Base-by-base conservation (phyloP, 2,113 vertebrate genomes). In the Sinocyclocheilus anophthalmus region DNA sequence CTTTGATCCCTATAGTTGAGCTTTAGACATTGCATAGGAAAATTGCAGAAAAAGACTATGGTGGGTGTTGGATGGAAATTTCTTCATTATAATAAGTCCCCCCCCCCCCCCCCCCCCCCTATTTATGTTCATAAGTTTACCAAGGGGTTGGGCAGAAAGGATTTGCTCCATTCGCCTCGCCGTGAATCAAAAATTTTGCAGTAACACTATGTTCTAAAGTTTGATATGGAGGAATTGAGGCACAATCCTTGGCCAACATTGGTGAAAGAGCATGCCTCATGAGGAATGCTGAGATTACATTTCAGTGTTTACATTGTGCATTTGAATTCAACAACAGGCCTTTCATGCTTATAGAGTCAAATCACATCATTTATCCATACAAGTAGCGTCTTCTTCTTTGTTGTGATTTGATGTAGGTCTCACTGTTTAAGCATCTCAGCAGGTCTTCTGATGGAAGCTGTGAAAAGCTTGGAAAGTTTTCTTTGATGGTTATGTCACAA, bases 401-500 rank as follows among this genome's bases (percentile, higher is more conserved):
- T 70, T 70, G 14, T 33, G 67, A 70, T 70, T 14, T 70, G 67
- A 37, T 20, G 30, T 8, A 70, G 20, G 20, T n/a, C 37, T 42
- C 70, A 42, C 9, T 73, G 20, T 42, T 73, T 22, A 73, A 73
- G 70, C 37, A 73, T 42, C 20, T 73, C 70, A 73, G 20, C 20
- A 20, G 18, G 22, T 50, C 22, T 76, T 76, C 73, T 48, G n/a
- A 45, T 76, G 12, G 72, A 76, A 48, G 13, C 20, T 50, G 42
- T n/a, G 65, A n/a, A 76, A 26, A 48, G 10, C 42, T 24, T 50
- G 11, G 22, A 24, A 48, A 24, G 42, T 11, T 48, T 48, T 72
- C 69, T 42, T 72, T 72, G 37, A 42, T 83, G 82, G 69, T 55
- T 69, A 81, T 84, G 11, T 87, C 89, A 90, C 89, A 85, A 20